phyloP scores from a whole-genome alignment of 1,140 invertebrate genomes.

The Caenorhabditis latens region DNA sequence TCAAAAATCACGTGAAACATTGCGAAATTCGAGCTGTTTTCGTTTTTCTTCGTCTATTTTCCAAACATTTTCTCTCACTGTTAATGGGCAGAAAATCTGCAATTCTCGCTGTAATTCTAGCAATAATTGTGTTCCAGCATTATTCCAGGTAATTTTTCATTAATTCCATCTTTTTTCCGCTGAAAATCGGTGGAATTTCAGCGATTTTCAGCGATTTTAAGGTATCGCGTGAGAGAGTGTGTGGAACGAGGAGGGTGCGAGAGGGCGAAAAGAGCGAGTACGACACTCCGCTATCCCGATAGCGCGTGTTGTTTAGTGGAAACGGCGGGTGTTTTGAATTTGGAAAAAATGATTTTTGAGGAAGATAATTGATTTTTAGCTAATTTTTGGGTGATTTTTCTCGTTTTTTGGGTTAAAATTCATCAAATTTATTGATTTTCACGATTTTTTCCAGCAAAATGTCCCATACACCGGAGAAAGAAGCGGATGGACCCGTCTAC shows the following conservation, averaged over 20 bases:
- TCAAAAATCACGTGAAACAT: not conserved
- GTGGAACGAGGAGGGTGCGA: not conserved
- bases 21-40: constrained; percentile 25
- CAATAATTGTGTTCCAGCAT: not conserved
- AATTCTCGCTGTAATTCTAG: constrained; percentile 19
- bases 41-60: not conserved
- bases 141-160: constrained; percentile 22
- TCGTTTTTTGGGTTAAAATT: not conserved
- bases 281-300: not conserved
- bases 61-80: not conserved
- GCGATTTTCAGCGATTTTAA: not conserved
- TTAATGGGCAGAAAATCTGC: constrained; percentile 11
- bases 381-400: not conserved
- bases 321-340: constrained; percentile 14
- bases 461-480: not conserved
- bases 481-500: not conserved
- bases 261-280: not conserved
- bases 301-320: constrained; percentile 17
- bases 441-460: not conserved
- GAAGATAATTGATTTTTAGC: not conserved
- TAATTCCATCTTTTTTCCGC: not conserved
- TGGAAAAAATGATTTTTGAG: not conserved
- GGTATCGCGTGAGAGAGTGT: not conserved
- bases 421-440: not conserved
- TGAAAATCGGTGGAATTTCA: not conserved